Percentiles rank a stretch among this genome's conserved stretches.
Conservation (phyloP, 2,888 invertebrate genomes). For the Spisula subtruncata region DNA sequence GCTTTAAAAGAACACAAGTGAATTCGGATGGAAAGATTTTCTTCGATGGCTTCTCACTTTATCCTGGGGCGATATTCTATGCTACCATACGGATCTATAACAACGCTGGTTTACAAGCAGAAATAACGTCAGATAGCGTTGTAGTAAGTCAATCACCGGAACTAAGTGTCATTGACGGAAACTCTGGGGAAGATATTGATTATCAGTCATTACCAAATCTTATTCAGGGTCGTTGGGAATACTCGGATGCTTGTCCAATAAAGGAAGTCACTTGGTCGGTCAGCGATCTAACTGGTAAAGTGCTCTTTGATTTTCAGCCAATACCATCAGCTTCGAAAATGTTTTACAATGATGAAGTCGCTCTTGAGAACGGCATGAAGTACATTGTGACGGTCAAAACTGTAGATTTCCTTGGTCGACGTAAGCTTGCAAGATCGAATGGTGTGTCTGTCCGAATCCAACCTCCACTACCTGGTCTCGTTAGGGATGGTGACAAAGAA, state of each 20-base stretch:
- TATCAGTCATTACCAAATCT: conserved; percentile 72
- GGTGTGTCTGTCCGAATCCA: conserved; percentile 78
- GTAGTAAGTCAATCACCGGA: conserved; percentile 73
- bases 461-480: conserved; percentile 75
- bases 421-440: conserved; percentile 71
- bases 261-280: conserved; percentile 73
- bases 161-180: conserved; percentile 71
- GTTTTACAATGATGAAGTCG: conserved; percentile 76
- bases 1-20: conserved; percentile 19
- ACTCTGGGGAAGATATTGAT: conserved; percentile 64
- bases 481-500: conserved; percentile 76
- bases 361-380: conserved; percentile 74
- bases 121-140: conserved; percentile 70
- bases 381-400: conserved; percentile 74
- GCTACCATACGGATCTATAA: conserved; percentile 70
- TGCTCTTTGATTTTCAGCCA: conserved; percentile 61
- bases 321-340: conserved; percentile 53
- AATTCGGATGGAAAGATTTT: conserved; percentile 31
- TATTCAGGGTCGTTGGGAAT: conserved; percentile 75
- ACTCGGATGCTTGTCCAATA: conserved; percentile 76
- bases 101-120: conserved; percentile 73
- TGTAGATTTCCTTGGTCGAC: conserved; percentile 71
- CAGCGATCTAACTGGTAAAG: conserved; percentile 70
- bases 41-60: conserved; percentile 32
- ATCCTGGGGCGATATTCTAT: conserved; percentile 34